Evolutionary conservation across 2,888 invertebrate genomes (phyloP).

Genomic region (Anarsia innoxiella): DNA sequence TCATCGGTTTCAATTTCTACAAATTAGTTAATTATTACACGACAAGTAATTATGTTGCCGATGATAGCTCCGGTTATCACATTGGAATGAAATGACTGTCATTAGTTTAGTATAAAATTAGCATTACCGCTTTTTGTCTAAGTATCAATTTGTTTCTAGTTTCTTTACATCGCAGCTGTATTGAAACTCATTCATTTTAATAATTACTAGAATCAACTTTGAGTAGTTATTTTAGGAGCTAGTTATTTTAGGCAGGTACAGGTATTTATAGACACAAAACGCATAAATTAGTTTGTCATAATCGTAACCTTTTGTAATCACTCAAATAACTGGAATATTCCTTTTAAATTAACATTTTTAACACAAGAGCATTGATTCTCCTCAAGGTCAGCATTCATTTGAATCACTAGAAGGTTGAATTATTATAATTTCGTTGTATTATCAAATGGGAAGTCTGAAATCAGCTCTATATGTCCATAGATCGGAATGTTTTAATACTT

Average conservation of each 20-base stretch:
- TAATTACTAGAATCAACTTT: too few species aligned
- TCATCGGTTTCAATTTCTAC: constrained; percentile 9
- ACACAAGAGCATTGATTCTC: background rate
- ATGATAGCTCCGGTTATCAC: constrained; percentile 21
- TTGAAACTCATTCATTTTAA: too few species aligned
- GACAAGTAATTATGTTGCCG: constrained; percentile 19
- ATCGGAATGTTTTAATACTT: constrained; percentile 5
- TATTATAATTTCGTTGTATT: too few species aligned
- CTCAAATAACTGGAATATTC: too few species aligned
- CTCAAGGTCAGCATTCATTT: constrained; percentile 1
- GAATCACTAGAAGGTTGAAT: background rate
- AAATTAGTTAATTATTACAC: constrained; percentile 16
- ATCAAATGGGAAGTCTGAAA: constrained; percentile 5
- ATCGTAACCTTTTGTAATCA: too few species aligned
- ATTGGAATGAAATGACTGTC: constrained; percentile 22
- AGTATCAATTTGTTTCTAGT: too few species aligned
- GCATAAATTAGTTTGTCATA: too few species aligned
- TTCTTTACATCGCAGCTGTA: too few species aligned
- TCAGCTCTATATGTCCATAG: constrained; percentile 2
- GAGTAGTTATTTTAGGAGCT: too few species aligned
- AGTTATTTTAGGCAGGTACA: too few species aligned
- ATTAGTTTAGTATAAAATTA: constrained; percentile 30
- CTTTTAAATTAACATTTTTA: background rate
- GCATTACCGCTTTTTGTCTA: constrained; percentile 25
- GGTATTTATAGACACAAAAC: too few species aligned